phyloP scores from a whole-genome alignment of 2,113 vertebrate genomes.

The Ceyx melanurus region DNA sequence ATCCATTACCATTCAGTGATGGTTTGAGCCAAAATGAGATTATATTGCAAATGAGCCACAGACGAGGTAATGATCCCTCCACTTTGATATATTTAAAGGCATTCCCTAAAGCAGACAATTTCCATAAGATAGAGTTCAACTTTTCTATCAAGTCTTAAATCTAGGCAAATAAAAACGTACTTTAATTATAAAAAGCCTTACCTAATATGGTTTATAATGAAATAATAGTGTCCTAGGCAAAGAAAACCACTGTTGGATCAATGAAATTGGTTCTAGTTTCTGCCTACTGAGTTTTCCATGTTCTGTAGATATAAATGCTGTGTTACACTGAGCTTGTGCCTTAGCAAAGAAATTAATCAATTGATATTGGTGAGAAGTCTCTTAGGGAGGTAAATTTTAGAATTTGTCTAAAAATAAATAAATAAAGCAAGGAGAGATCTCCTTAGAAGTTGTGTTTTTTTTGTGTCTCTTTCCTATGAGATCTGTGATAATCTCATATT shows the following conservation, averaged over 20 bases:
- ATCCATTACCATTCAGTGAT: conserved; percentile 69
- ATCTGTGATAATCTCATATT: not conserved
- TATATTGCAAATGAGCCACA: conserved; percentile 69
- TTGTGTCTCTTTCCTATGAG: not conserved
- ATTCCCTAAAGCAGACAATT: conserved; percentile 61
- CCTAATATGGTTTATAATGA: not conserved
- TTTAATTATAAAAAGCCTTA: not conserved
- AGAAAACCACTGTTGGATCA: not conserved
- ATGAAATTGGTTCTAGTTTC: not conserved
- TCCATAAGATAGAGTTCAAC: conserved; percentile 28
- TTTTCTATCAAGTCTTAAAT: conserved; percentile 8
- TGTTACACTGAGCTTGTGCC: not conserved
- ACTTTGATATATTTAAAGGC: conserved; percentile 59
- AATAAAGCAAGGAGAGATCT: not conserved
- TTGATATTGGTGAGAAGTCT: not conserved
- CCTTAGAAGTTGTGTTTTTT: not conserved
- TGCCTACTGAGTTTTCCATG: not conserved
- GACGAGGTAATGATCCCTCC: conserved; percentile 65
- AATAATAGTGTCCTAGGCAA: not conserved
- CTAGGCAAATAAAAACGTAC: conserved; percentile 22
- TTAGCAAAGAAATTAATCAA: not conserved
- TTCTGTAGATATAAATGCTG: not conserved
- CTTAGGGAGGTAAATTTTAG: not conserved
- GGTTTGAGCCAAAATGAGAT: conserved; percentile 65
- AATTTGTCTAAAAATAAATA: not conserved